Evolutionary conservation across 1,140 invertebrate species (phyloP).

Genomic region (Conopomorpha cramerella): DNA sequence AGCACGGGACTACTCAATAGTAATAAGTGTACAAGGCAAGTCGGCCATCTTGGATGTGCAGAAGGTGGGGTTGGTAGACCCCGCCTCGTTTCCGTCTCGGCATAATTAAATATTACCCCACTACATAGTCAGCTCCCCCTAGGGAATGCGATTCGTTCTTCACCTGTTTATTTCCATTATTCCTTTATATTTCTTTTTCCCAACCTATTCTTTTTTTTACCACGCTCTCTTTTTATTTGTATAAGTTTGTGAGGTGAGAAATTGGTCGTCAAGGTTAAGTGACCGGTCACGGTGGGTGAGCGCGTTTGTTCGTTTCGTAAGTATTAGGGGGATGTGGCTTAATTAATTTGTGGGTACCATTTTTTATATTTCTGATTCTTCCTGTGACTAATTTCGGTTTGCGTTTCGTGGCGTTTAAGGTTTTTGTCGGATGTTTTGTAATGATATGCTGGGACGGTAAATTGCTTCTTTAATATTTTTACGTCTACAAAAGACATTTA

Average conservation of each 20-base stretch:
- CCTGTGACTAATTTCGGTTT: too few relatives aligned
- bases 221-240: neutral
- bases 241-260: neutral
- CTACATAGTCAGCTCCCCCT: conserved; percentile 35
- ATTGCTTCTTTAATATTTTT: too few relatives aligned
- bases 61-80: conserved; percentile 50
- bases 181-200: neutral
- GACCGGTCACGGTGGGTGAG: neutral
- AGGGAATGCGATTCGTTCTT: conserved; percentile 26
- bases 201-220: neutral
- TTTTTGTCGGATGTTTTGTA: too few relatives aligned
- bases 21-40: too few relatives aligned
- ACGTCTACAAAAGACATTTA: too few relatives aligned
- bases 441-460: too few relatives aligned
- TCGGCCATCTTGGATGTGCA: conserved; percentile 50
- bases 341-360: neutral
- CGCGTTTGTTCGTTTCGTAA: neutral
- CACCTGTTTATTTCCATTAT: conserved; percentile 5
- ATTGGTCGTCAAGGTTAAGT: neutral
- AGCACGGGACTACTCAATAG: too few relatives aligned
- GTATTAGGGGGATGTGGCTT: neutral
- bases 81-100: conserved; percentile 51
- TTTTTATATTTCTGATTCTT: neutral
- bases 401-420: too few relatives aligned
- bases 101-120: conserved; percentile 57